phyloP scores from a whole-genome alignment of 2,888 invertebrate species.

The Polylopha cassiicola region DNA sequence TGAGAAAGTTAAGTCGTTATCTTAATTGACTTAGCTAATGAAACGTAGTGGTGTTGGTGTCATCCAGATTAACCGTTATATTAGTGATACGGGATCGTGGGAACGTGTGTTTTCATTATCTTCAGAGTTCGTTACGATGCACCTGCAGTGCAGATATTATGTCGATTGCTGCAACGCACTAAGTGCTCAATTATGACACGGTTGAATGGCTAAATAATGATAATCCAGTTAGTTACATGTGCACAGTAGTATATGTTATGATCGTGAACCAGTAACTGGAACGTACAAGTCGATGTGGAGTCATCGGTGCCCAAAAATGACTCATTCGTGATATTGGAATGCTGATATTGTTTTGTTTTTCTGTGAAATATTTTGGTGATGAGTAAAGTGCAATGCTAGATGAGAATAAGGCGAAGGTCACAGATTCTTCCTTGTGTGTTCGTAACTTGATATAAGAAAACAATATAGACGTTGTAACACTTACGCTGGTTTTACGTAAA shows the following conservation, averaged over 20 bases:
- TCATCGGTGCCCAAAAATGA: conserved; percentile 62
- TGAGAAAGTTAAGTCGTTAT: conserved; percentile 59
- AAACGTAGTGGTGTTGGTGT: conserved; percentile 38
- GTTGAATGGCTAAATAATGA: conserved; percentile 40
- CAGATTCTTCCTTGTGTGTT: neutral
- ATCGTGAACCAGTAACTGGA: conserved; percentile 51
- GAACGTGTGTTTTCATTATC: conserved; percentile 52
- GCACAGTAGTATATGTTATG: conserved; percentile 41
- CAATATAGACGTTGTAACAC: neutral
- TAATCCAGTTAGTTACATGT: conserved; percentile 48
- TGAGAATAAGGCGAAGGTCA: neutral
- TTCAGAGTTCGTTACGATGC: conserved; percentile 61
- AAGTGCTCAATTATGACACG: conserved; percentile 49
- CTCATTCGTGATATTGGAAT: conserved; percentile 60
- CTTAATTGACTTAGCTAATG: conserved; percentile 43
- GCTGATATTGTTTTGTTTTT: conserved; percentile 68
- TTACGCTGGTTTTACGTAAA: neutral
- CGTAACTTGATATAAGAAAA: conserved; percentile 6
- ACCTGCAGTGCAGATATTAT: conserved; percentile 57
- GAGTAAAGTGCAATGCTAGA: conserved; percentile 44
- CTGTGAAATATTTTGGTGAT: conserved; percentile 52
- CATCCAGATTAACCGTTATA: conserved; percentile 63
- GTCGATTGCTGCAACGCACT: conserved; percentile 40
- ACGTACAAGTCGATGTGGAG: conserved; percentile 44
- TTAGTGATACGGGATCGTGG: conserved; percentile 44